These are phyloP conservation scores for Sericinus montela DNA, from an alignment of 2,888 invertebrate species.

Conservation along the genomic window DNA sequence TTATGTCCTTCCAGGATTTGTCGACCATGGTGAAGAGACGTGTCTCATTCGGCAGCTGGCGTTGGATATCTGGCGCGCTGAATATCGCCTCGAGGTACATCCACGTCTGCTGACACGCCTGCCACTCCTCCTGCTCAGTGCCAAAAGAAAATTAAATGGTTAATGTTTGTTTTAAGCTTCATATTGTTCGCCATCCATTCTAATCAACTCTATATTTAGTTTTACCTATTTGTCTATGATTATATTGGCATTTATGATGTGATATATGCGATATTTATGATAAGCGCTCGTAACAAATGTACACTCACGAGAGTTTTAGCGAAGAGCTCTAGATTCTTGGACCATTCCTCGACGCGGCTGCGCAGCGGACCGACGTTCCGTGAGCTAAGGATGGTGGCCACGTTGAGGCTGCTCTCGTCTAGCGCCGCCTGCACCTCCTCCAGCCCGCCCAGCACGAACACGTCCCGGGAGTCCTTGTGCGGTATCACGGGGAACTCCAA, in stretches of 20 bases:
- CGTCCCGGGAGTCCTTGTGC: slow-evolving; percentile 91
- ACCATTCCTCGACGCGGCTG: slow-evolving; percentile 90
- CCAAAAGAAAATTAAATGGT: no score
- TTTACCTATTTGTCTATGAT: no score
- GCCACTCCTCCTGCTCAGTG: slow-evolving; percentile 89
- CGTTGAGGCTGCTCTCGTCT: slow-evolving; percentile 92
- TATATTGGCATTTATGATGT: no score
- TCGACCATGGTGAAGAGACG: slow-evolving; percentile 92
- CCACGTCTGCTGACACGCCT: slow-evolving; percentile 94
- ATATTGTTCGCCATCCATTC: no score
- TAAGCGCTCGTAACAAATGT: no score
- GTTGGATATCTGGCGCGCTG: slow-evolving; percentile 95
- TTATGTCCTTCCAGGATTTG: slow-evolving; percentile 93
- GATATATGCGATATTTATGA: no score
- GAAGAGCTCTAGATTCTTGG: slow-evolving; percentile 86
- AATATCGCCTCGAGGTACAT: slow-evolving; percentile 96
- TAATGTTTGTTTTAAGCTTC: no score
- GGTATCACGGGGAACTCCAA: slow-evolving; percentile 87
- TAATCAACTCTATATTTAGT: no score
- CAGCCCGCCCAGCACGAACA: slow-evolving; percentile 89
- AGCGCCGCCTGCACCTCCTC: slow-evolving; percentile 90
- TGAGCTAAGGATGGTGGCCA: slow-evolving; percentile 92
- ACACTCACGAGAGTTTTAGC: slow-evolving; percentile 84
- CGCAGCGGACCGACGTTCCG: slow-evolving; percentile 92
- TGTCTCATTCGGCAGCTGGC: slow-evolving; percentile 94